Percentiles rank a stretch among this genome's conserved stretches.
Evolutionary conservation across 2,888 invertebrate genomes (phyloP).

Genomic region (Acrobasis consociella): DNA sequence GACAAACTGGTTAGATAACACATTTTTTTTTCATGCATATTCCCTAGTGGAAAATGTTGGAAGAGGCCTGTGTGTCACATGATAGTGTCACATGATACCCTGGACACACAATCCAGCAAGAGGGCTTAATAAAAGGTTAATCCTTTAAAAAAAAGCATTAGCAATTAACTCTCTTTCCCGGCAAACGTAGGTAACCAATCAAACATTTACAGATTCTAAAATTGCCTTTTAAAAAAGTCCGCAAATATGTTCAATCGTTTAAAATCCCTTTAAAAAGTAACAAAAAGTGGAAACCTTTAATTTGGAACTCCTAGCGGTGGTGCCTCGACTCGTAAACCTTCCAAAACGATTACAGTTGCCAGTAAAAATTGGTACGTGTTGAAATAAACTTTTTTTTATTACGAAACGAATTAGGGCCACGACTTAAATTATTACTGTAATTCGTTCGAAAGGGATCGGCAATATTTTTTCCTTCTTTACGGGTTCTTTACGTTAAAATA

Average conservation of each 20-base stretch:
- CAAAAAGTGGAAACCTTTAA: slow-evolving; percentile 14
- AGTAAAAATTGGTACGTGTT: slow-evolving; percentile 22
- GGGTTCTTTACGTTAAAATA: background rate
- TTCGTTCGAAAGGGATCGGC: slow-evolving; percentile 10
- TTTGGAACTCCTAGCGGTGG: slow-evolving; percentile 12
- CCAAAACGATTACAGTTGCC: slow-evolving; percentile 16
- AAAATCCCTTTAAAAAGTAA: slow-evolving; percentile 16
- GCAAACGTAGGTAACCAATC: no score
- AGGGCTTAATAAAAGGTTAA: no score
- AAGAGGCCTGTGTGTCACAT: no score
- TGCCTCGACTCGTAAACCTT: slow-evolving; percentile 15
- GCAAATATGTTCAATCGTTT: background rate
- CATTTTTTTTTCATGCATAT: no score
- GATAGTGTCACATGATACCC: no score
- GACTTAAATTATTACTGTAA: slow-evolving; percentile 12
- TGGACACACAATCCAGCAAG: no score
- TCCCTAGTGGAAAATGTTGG: no score
- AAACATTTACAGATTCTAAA: background rate
- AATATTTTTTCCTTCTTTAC: background rate
- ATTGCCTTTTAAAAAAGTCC: background rate
- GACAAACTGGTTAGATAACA: no score
- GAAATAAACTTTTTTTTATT: slow-evolving; percentile 24
- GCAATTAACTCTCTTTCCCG: background rate
- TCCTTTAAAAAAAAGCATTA: no score
- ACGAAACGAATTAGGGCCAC: slow-evolving; percentile 11